Percentiles rank a stretch among this genome's conserved stretches.
phyloP scores from a whole-genome alignment of 2,113 vertebrate genomes.

The Pheucticus melanocephalus region DNA sequence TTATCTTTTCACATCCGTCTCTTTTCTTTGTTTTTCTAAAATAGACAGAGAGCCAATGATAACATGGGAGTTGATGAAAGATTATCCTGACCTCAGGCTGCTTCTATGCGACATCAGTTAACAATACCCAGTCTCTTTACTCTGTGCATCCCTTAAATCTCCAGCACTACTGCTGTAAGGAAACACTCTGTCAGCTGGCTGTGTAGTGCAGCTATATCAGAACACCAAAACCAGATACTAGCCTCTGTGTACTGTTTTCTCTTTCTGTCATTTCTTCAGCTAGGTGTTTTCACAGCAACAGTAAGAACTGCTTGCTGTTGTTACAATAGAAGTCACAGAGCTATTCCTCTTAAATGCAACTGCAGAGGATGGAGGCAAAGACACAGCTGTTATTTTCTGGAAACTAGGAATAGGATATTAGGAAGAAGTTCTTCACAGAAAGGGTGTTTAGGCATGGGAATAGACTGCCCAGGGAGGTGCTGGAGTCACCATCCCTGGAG shows the following conservation, averaged over 20 bases:
- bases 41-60: accelerated
- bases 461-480: neutral
- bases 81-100: neutral
- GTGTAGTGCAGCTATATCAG: neutral
- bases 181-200: neutral
- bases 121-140: neutral
- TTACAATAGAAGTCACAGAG: neutral
- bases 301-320: neutral
- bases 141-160: neutral
- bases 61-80: neutral
- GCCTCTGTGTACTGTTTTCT: neutral
- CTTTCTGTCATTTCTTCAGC: neutral
- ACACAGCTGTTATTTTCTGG: neutral
- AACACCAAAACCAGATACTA: neutral
- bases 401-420: neutral
- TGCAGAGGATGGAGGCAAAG: neutral
- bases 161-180: neutral
- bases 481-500: neutral
- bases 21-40: neutral
- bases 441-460: neutral
- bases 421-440: neutral
- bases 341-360: neutral
- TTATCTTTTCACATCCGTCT: neutral
- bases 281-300: neutral
- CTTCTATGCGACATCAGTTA: neutral